Conservation (phyloP, 2,888 invertebrate genomes). For the Rotaria socialis region DNA sequence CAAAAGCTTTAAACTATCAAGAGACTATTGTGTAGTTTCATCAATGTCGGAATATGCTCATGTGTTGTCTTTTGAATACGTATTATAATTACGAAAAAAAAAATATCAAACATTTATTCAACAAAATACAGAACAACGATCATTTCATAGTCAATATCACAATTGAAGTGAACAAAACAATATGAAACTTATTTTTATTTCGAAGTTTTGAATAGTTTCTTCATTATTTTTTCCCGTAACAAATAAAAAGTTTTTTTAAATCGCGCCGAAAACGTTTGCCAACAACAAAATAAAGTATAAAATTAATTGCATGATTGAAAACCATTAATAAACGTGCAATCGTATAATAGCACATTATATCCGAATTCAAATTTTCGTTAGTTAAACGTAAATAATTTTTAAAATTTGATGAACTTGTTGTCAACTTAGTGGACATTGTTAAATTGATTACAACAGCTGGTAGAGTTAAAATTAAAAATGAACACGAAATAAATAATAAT, state of each 20-base stretch:
- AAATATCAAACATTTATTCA: too few relatives aligned
- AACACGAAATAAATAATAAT: background rate
- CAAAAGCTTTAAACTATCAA: too few relatives aligned
- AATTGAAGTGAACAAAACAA: too few relatives aligned
- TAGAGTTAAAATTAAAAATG: conserved; percentile 16
- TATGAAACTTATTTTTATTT: too few relatives aligned
- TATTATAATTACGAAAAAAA: too few relatives aligned
- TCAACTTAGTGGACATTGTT: background rate
- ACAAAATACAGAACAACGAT: too few relatives aligned
- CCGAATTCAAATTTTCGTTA: background rate
- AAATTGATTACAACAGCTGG: background rate
- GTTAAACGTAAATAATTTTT: too few relatives aligned
- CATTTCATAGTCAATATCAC: too few relatives aligned
- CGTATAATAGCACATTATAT: background rate
- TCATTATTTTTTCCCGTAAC: background rate
- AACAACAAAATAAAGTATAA: conserved; percentile 34
- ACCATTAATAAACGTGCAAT: background rate
- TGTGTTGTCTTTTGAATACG: too few relatives aligned
- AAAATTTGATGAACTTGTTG: background rate
- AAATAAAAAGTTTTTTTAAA: background rate
- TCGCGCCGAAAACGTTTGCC: conserved; percentile 25
- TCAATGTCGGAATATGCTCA: too few relatives aligned
- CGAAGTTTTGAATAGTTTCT: too few relatives aligned
- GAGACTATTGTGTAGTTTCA: too few relatives aligned
- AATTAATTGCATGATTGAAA: conserved; percentile 27